A percentile compares a stretch with the other conserved stretches of the same genome.
These are phyloP conservation scores for Protobothrops mucrosquamatus DNA, from an alignment of 2,113 vertebrate genomes.

Conservation along the genomic window DNA sequence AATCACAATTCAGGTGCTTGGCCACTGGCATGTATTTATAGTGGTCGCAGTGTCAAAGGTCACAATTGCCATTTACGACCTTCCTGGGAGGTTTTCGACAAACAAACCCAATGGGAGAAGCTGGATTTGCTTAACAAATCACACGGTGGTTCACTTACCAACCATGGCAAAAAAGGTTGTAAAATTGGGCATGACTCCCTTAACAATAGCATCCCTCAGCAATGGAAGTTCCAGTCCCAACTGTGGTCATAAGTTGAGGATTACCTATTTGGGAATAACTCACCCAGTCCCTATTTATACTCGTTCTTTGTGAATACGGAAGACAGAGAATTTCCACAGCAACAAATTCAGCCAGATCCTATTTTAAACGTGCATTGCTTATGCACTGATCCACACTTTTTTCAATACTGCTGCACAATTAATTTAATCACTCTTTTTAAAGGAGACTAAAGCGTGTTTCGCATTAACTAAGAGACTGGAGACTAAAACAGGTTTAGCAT, in stretches of 20 bases:
- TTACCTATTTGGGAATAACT: background rate
- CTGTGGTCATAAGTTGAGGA: background rate
- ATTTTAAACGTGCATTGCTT: background rate
- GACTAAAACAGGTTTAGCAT: background rate
- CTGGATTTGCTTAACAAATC: background rate
- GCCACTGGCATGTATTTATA: background rate
- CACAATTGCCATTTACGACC: background rate
- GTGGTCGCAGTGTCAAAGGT: background rate
- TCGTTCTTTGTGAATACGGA: background rate
- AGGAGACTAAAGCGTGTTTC: background rate
- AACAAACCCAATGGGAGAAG: background rate
- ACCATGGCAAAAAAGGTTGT: background rate
- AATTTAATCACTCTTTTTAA: background rate
- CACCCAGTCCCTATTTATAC: background rate
- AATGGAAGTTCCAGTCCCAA: background rate
- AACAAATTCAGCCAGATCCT: background rate
- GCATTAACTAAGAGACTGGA: background rate
- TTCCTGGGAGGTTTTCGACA: background rate
- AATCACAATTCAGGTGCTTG: background rate
- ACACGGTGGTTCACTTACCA: background rate
- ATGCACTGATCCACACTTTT: background rate
- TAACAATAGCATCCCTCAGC: background rate
- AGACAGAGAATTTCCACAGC: background rate
- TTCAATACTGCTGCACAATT: background rate
- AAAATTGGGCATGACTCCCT: background rate